Base-by-base conservation (phyloP, 2,888 invertebrate species). In the Pyrgus malvae region DNA sequence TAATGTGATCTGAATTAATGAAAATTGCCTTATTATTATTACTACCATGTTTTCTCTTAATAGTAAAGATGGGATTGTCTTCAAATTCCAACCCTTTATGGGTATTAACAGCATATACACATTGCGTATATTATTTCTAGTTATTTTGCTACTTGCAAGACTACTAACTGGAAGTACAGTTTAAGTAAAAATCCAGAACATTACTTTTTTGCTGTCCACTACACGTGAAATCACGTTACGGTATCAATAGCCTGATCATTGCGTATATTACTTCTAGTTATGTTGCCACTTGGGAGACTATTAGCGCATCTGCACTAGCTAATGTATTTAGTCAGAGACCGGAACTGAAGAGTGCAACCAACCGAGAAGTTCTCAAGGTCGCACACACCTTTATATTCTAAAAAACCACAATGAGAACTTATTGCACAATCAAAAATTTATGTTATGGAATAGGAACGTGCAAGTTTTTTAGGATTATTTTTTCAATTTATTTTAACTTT, bases 301-400 rank as follows among this genome's bases (percentile, higher is more conserved):
- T 78, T 70, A 78, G 71, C 74, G 79, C 72, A 75, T 78, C 64
- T 76, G 64, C 65, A 68, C 67, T 74, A 66, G 21, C n/a, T 53
- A 31, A 65, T 58, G 59, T 45, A 31, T 58, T 55, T 58, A 57
- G 50, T 37, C 19, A 38, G 77, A 78, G 76, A 74, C 76, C 83
- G 84, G 84, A 86, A 87, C 78, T 63, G 64, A 57, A 65, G 70
- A 53, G 74, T 76, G 80, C 82, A 84, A 67, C 80, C 68, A 63
- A 78, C 76, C 83, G 78, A 65, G 64, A 64, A 61, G 58, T 60
- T 61, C 67, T 73, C 84, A 87, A 88, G 88, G 87, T 83, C 85
- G 75, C 66, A 70, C 70, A 74, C 73, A 66, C 72, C 74, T 76
- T 58, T 55, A 48, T 41, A n/a, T 12, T 42, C 19, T 23, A 14